These are phyloP conservation scores for Orestias chungarensis DNA, from an alignment of 2,797 vertebrate genomes.

Conservation along the genomic window DNA sequence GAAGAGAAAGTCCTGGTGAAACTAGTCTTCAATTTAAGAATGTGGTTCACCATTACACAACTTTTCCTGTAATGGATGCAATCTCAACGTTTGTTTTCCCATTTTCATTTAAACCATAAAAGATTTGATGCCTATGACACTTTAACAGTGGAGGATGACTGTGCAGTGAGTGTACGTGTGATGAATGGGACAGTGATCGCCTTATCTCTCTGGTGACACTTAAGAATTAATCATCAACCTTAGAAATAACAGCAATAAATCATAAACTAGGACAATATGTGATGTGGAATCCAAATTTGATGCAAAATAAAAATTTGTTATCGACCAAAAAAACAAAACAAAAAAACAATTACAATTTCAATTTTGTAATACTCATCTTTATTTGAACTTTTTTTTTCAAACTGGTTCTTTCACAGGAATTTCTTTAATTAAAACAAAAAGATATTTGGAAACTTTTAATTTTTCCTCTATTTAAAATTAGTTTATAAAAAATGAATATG, in stretches of 20 bases:
- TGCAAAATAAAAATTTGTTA: neutral
- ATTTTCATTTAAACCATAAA: neutral
- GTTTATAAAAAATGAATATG: neutral
- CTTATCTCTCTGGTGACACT: neutral
- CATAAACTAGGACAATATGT: neutral
- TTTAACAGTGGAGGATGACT: neutral
- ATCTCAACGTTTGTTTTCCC: neutral
- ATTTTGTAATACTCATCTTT: no score
- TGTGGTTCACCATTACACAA: neutral
- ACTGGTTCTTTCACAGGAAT: neutral
- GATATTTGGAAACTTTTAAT: no score
- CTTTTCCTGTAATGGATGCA: neutral
- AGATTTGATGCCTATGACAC: neutral
- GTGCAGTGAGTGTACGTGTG: neutral
- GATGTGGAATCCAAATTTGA: neutral
- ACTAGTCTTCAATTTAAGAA: neutral
- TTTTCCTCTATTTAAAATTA: no score
- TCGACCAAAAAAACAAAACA: neutral
- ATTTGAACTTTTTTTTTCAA: no score
- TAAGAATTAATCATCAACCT: constrained; percentile 6
- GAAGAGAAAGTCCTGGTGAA: neutral
- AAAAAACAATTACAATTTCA: no score
- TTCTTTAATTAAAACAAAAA: no score
- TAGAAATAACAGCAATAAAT: constrained; percentile 6
- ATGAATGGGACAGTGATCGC: neutral